Evolutionary conservation across 1,140 invertebrate genomes (phyloP), one percentile per base, ranked within the genome.

Genomic region (Brachionus rotundiformis): DNA sequence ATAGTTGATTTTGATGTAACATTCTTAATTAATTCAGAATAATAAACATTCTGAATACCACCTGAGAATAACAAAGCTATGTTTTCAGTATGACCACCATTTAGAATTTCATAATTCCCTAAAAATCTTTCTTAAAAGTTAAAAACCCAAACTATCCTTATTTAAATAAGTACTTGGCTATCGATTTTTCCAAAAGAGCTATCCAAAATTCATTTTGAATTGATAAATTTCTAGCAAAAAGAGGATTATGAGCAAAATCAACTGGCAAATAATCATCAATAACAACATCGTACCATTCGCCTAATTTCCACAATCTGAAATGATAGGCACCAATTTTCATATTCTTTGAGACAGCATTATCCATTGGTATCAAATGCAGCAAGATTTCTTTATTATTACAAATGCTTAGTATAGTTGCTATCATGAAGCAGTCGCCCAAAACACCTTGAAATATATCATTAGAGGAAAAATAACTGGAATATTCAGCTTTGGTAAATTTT

Each of bases 231-330:
- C 54, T 79, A 11, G 47, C 29, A 59, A 79, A 79, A 10, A 54
- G n/a, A 11, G 23, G 47, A 11, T 19, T 31, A 59, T 59, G 29
- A 8, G 19, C 13, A 27, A 13, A 1, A 39, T 79, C 76, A 3
- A 92, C 92, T 4, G 93, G 93, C 29, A 94, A 86, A 82, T 91
- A 87, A 85, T 94, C 93, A 85, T 94, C 93, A 1, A 94, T 90
- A 1, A 93, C 86, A 1, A 93, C 89, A 84, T 93, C 92, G 54
- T 91, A 89, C 92, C 92, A 93, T 84, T 92, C 91, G 3, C 92
- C 92, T 86, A 92, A 93, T 84, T 92, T 90, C 92, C 92, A 93
- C 84, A 93, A 91, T 44, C 91, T 87, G 87, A 93, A 93, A 84
- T 91, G 92, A 86, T 83, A 90, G 61, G 85, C 84, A 41, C 86